Conservation (phyloP, 2,888 invertebrate genomes). For the Idaea dimidiata region DNA sequence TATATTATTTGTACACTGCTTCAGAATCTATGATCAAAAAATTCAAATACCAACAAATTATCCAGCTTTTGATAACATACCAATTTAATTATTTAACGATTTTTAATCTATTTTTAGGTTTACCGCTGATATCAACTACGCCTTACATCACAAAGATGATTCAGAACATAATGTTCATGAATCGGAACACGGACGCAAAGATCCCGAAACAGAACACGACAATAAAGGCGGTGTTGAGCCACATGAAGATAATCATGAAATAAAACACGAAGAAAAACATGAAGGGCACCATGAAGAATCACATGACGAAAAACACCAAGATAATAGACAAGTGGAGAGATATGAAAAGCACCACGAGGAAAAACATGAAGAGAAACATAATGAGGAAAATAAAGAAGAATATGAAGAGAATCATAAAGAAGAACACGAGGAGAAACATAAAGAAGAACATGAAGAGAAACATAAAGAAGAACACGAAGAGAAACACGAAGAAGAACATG, state of each 20-base stretch:
- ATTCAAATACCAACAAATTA: no score
- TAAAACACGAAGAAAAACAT: background rate
- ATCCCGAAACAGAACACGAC: conserved; percentile 11
- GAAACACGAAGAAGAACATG: conserved; percentile 8
- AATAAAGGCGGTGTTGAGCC: conserved; percentile 5
- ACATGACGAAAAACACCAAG: no score
- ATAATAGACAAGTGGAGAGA: no score
- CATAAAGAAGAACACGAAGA: conserved; percentile 7
- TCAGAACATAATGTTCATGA: conserved; percentile 13
- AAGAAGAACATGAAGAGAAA: background rate
- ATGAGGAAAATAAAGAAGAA: background rate
- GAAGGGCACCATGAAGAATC: background rate
- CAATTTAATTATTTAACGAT: no score
- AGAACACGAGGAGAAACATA: conserved; percentile 1
- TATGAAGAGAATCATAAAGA: conserved; percentile 3
- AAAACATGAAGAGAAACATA: background rate
- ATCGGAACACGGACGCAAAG: conserved; percentile 3
- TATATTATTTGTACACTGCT: no score
- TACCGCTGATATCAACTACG: conserved; percentile 25
- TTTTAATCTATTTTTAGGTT: conserved; percentile 18
- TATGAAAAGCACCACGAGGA: conserved; percentile 1
- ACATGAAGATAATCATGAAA: background rate
- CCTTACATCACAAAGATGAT: conserved; percentile 9
- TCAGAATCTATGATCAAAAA: no score
- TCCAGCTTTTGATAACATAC: no score